Percentiles rank a stretch among this genome's conserved stretches.
Conservation (phyloP, 2,113 vertebrate species). For the Hippolais icterina region DNA sequence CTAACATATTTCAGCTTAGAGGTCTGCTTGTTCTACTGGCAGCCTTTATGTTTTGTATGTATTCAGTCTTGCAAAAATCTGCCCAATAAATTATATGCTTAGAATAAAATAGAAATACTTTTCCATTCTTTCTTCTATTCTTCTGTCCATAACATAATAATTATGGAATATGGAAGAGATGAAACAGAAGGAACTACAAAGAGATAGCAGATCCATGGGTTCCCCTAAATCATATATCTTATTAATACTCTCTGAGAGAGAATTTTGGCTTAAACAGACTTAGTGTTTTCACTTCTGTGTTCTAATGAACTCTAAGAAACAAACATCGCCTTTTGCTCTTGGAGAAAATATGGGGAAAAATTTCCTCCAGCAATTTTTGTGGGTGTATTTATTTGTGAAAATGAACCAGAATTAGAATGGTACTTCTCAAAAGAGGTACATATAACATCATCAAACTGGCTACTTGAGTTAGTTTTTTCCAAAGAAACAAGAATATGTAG, state of each 20-base stretch:
- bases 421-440: background rate
- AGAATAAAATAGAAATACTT: background rate
- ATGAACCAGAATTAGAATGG: background rate
- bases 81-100: background rate
- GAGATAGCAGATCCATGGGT: fast-evolving
- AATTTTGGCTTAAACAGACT: background rate
- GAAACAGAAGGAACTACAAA: background rate
- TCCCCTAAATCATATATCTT: background rate
- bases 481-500: background rate
- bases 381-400: background rate
- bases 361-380: background rate
- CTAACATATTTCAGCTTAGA: background rate
- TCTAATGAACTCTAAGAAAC: background rate
- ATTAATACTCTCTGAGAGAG: background rate
- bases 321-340: background rate
- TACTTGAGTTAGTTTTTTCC: background rate
- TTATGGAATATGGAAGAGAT: background rate
- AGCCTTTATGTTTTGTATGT: background rate
- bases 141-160: background rate
- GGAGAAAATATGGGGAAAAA: background rate
- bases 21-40: background rate
- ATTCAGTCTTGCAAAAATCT: background rate
- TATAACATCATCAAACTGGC: background rate
- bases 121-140: background rate
- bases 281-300: background rate